Percentiles rank a stretch among this genome's conserved stretches.
phyloP scores from a whole-genome alignment of 2,888 invertebrate species.

The Dicyrtoma fusca region DNA sequence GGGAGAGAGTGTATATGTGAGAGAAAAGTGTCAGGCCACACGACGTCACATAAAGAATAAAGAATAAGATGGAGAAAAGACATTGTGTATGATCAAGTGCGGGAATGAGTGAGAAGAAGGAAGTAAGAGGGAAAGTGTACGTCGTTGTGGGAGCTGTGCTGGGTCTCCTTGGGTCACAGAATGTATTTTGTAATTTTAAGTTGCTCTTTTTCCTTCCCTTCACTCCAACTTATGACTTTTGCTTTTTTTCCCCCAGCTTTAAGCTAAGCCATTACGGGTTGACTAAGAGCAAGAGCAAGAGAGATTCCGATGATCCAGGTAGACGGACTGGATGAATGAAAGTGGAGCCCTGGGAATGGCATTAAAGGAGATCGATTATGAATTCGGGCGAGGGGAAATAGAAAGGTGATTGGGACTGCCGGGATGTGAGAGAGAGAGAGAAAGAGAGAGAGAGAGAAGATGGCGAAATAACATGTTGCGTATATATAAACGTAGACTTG shows the following conservation, averaged over 20 bases:
- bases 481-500: constrained; percentile 7
- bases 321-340: constrained; percentile 25
- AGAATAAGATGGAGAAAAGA: too few relatives aligned
- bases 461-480: constrained; percentile 44
- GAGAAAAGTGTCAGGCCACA: neutral
- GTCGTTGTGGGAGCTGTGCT: too few relatives aligned
- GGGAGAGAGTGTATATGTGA: neutral
- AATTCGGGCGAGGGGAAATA: constrained; percentile 45
- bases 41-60: neutral
- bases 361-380: constrained; percentile 37
- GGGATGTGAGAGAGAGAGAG: constrained; percentile 33
- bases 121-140: neutral
- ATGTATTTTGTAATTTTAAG: too few relatives aligned
- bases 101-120: neutral
- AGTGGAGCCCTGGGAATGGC: constrained; percentile 27
- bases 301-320: constrained; percentile 8
- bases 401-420: constrained; percentile 42
- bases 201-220: neutral
- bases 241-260: neutral
- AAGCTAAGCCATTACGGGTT: neutral
- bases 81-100: neutral
- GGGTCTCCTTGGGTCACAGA: too few relatives aligned
- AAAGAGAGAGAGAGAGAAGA: constrained; percentile 21
- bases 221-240: neutral
- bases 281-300: neutral